phyloP scores from a whole-genome alignment of 2,888 invertebrate species.

The Agrotis clavis region DNA sequence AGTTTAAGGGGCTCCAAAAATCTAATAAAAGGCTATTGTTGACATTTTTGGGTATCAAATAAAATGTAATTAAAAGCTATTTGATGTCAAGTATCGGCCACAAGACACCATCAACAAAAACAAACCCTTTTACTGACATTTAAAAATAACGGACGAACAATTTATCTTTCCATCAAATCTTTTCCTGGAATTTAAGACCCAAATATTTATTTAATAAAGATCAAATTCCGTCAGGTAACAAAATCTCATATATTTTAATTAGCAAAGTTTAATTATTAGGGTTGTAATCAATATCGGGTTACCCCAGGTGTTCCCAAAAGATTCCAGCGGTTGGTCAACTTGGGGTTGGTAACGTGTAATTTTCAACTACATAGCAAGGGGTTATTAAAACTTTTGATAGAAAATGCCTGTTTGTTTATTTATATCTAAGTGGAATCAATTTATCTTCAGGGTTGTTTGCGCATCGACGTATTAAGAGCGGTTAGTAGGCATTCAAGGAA shows the following conservation, averaged over 20 bases:
- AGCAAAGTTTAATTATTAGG: slow-evolving; percentile 51
- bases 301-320: slow-evolving; percentile 46
- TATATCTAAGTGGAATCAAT: neutral
- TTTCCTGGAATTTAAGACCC: neutral
- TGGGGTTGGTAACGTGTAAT: slow-evolving; percentile 1
- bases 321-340: slow-evolving; percentile 18
- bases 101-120: slow-evolving; percentile 8
- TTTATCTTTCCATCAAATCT: neutral
- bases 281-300: slow-evolving; percentile 42
- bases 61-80: slow-evolving; percentile 1
- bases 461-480: neutral
- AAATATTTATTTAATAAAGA: slow-evolving; percentile 28
- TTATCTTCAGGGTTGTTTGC: neutral
- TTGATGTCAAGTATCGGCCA: slow-evolving; percentile 11
- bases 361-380: slow-evolving; percentile 1
- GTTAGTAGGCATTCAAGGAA: neutral
- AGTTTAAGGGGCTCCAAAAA: neutral
- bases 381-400: slow-evolving; percentile 13
- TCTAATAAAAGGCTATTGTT: neutral
- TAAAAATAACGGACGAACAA: neutral
- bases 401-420: slow-evolving; percentile 16
- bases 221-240: slow-evolving; percentile 34
- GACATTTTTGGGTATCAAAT: slow-evolving; percentile 11
- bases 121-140: slow-evolving; percentile 8
- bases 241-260: slow-evolving; percentile 58